Evolutionary conservation across 2,888 invertebrate genomes (phyloP), one percentile per base, ranked within the genome.

Genomic region (Tyria jacobaeae): DNA sequence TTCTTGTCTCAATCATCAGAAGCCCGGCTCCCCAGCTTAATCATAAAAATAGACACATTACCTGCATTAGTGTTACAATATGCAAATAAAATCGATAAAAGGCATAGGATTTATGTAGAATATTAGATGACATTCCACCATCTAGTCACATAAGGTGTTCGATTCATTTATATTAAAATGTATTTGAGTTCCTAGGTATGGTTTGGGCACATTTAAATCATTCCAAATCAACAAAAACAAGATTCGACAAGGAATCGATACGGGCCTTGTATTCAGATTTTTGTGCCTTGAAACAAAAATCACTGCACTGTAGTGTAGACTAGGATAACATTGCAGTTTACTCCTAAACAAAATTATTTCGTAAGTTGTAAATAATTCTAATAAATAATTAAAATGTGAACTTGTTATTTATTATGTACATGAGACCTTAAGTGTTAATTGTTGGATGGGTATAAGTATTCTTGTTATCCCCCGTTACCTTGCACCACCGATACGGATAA

Each of bases 351-450:
- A 88, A 89, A 86, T 86, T 88, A 83, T 77, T 79, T 79, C 72
- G 83, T 87, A 89, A 88, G 87, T 86, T 91, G 92, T 92, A 92
- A 92, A 91, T 91, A 92, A 88, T 89, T 78, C 82, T 73, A 78
- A 73, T 79, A 77, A 79, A 82, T 79, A 53, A 72, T 66, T 70
- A 67, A 76, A 83, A 82, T 76, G 75, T 80, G 73, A 37, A 12
- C 2, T 21, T 39, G 57, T 61, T 58, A 78, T 75, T 60, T 73
- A 75, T 78, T 60, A 14, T 27, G 6, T 21, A 24, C 7, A 35
- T 37, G 1, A 24, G 12, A 37, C 1, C 21, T 39, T 15, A 31
- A 21, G 31, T 17, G 25, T 7, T 3, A 31, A 31, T 0, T 3
- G 27, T 31, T 31, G 4, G 3, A 31, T 31, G 3, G n/a, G n/a